Evolutionary conservation across 1,140 invertebrate genomes (phyloP).

Genomic region (Drosophila ambigua): DNA sequence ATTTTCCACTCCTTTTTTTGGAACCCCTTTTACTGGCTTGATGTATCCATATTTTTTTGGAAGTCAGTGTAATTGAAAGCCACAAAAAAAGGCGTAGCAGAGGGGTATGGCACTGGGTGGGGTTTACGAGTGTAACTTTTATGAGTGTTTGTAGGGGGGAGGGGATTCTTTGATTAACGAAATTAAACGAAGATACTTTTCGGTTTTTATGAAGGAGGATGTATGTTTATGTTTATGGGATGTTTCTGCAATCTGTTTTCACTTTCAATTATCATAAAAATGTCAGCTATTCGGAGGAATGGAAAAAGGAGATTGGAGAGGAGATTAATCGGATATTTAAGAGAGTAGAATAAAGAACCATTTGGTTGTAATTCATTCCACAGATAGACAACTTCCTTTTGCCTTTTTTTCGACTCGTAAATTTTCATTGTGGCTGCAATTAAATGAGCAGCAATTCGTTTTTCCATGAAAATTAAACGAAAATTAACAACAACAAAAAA

Average conservation of each 20-base stretch:
- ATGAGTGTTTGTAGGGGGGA: background rate
- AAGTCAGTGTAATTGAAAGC: slow-evolving; percentile 13
- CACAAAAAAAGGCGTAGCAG: slow-evolving; percentile 14
- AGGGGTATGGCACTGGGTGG: background rate
- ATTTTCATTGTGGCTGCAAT: slow-evolving; percentile 61
- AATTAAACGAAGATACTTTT: slow-evolving; percentile 3
- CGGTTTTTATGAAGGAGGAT: background rate
- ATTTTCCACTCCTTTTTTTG: slow-evolving; percentile 5
- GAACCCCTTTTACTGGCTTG: slow-evolving; percentile 9
- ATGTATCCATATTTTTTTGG: slow-evolving; percentile 8
- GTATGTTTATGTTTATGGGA: too few relatives aligned
- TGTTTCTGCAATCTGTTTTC: slow-evolving; percentile 5
- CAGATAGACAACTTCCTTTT: slow-evolving; percentile 17
- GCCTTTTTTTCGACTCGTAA: slow-evolving; percentile 38
- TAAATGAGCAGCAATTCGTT: slow-evolving; percentile 53
- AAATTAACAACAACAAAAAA: slow-evolving; percentile 26
- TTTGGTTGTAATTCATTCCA: slow-evolving; percentile 1
- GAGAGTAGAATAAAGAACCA: too few relatives aligned
- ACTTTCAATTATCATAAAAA: slow-evolving; percentile 35
- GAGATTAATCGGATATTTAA: background rate
- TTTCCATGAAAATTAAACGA: slow-evolving; percentile 23
- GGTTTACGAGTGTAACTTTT: background rate
- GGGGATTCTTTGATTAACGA: background rate
- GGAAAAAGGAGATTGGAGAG: slow-evolving; percentile 12
- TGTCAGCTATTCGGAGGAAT: slow-evolving; percentile 4